phyloP scores from a whole-genome alignment of 2,888 invertebrate genomes.

The Metopia argyrocephala region DNA sequence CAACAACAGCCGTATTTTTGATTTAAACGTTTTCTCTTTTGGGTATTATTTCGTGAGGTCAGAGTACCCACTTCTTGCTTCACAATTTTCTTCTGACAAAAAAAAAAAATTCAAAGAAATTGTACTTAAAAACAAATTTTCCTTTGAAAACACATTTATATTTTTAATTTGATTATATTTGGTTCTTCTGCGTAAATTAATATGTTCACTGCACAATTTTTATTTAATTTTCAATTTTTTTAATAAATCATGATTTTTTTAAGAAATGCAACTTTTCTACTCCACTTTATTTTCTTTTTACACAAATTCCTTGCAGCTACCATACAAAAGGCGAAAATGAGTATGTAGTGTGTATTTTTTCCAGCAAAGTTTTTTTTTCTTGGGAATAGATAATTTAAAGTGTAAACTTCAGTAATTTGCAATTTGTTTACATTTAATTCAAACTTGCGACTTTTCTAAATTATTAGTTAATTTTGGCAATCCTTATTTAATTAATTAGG shows the following conservation, averaged over 20 bases:
- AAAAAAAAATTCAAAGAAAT: slow-evolving; percentile 23
- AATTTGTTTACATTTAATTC: neutral
- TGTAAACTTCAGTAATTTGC: neutral
- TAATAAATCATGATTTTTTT: slow-evolving; percentile 10
- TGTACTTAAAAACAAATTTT: slow-evolving; percentile 26
- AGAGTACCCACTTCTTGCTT: slow-evolving; percentile 55
- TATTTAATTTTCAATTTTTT: neutral
- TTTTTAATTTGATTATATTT: slow-evolving; percentile 1
- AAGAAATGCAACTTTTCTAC: slow-evolving; percentile 18
- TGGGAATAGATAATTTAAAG: slow-evolving; percentile 8
- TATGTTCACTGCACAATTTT: neutral
- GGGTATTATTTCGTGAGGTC: slow-evolving; percentile 52
- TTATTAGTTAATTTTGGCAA: neutral
- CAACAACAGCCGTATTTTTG: neutral
- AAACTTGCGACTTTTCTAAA: no score
- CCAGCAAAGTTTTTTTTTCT: slow-evolving; percentile 20
- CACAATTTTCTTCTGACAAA: slow-evolving; percentile 39
- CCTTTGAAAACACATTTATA: slow-evolving; percentile 22
- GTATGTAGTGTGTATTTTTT: slow-evolving; percentile 38
- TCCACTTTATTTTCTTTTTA: slow-evolving; percentile 22
- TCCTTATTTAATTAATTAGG: slow-evolving; percentile 11
- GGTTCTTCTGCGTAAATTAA: neutral
- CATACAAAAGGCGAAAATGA: slow-evolving; percentile 38
- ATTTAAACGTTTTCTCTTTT: slow-evolving; percentile 52
- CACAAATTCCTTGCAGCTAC: slow-evolving; percentile 44